Percentiles rank a stretch among this genome's conserved stretches.
Conservation (phyloP, 2,888 invertebrate genomes). For the Coecobrya sp. region DNA sequence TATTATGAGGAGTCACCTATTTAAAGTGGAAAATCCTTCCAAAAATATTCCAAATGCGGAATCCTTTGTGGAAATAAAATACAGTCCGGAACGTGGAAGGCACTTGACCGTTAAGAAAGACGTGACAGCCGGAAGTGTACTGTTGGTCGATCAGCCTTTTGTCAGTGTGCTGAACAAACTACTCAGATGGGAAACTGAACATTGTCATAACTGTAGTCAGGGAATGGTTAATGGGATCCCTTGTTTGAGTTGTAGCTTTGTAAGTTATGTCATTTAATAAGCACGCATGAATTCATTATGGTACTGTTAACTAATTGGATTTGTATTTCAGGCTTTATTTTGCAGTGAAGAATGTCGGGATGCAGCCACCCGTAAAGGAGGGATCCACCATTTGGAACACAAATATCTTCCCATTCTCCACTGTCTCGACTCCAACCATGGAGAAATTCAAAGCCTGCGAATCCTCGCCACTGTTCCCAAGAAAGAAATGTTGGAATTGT, state of each 20-base stretch:
- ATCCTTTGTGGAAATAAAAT: conserved; percentile 76
- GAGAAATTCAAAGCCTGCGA: conserved; percentile 79
- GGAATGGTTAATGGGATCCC: conserved; percentile 82
- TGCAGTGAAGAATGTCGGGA: conserved; percentile 80
- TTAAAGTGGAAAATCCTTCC: conserved; percentile 41
- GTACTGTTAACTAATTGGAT: background rate
- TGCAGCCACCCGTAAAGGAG: background rate
- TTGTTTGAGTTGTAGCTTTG: conserved; percentile 83
- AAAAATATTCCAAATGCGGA: conserved; percentile 78
- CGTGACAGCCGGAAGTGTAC: conserved; percentile 84
- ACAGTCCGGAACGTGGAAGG: conserved; percentile 86
- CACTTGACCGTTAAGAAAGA: conserved; percentile 86
- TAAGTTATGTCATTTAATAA: conserved; percentile 68
- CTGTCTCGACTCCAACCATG: conserved; percentile 45
- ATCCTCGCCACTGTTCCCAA: conserved; percentile 70
- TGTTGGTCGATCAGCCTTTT: conserved; percentile 83
- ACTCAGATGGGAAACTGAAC: conserved; percentile 81
- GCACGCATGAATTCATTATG: background rate
- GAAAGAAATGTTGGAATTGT: conserved; percentile 48
- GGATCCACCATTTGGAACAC: conserved; percentile 83
- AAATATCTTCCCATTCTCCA: conserved; percentile 80
- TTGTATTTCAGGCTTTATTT: conserved; percentile 79
- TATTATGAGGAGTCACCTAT: background rate
- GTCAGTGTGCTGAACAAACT: conserved; percentile 79
- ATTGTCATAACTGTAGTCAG: conserved; percentile 83